phyloP scores from a whole-genome alignment of 1,140 invertebrate species.

The Rhopalosiphum padi region DNA sequence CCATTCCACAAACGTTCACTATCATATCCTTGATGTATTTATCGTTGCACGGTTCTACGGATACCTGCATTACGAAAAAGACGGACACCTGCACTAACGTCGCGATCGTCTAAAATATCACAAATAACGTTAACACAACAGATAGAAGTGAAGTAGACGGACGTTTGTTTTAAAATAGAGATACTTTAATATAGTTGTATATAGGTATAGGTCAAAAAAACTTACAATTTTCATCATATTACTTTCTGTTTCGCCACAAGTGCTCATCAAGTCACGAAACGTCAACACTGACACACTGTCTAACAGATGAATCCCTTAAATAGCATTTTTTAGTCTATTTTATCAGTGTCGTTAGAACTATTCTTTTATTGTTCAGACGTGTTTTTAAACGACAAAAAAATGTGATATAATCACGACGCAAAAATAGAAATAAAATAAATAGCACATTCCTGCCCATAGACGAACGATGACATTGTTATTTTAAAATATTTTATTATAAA shows the following conservation, averaged over 20 bases:
- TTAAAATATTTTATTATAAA: constrained; percentile 39
- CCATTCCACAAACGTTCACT: not conserved
- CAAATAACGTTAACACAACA: not conserved
- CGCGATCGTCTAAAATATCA: constrained; percentile 7
- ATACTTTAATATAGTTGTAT: not conserved
- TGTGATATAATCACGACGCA: not conserved
- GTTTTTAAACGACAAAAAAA: constrained; percentile 8
- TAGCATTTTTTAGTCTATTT: not conserved
- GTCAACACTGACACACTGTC: constrained; percentile 14
- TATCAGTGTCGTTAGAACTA: not conserved
- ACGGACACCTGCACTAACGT: not conserved
- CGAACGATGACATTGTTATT: constrained; percentile 43
- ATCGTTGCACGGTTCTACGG: not conserved
- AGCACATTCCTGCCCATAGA: not conserved
- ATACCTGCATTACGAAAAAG: not conserved
- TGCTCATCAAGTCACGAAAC: not conserved
- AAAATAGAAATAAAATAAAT: constrained; percentile 36
- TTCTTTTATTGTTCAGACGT: constrained; percentile 1
- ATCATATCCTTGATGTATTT: not conserved
- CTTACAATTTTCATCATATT: constrained; percentile 33
- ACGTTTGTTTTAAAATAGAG: not conserved
- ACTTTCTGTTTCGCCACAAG: not conserved
- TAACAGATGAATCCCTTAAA: not conserved
- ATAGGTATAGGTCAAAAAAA: not conserved
- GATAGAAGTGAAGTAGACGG: not conserved